Base-by-base conservation (phyloP, 2,888 invertebrate species). In the Lasioglossum pauxillum region DNA sequence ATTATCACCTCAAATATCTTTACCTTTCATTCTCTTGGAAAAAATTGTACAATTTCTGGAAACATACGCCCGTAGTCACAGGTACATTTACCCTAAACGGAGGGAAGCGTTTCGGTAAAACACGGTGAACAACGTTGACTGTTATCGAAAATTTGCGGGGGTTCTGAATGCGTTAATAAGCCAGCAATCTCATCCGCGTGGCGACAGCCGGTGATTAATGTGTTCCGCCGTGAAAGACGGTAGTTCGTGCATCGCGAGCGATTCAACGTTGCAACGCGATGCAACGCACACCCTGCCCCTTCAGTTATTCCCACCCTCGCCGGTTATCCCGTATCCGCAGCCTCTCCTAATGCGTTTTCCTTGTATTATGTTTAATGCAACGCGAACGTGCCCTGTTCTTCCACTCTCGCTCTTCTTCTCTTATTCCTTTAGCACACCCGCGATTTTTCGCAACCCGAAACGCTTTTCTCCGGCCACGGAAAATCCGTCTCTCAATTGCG, bases 321-420 rank as follows among this genome's bases (percentile, higher is more conserved):
- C 60, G 8, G 23, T 57, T 35, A 80, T 75, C 75, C 75, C 35
- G 16, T 23, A 41, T 69, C 27, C 53, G 31, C 38, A 83, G 60
- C 60, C 46, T 46, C 73, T 41, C 71, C 76, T 86, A 86, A 85
- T 86, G 85, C 86, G 80, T 85, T 86, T 85, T 46, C 67, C 86
- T 69, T 86, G 85, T 86, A 85, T 82, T 41, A 73, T 27, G 76
- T 69, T 71, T 73, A 75, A 78, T 83, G 49, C 78, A 41, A 72
- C 41, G 82, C 72, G 60, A 81, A 83, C 82, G 82, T 57, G 76
- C 60, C 49, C 83, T 19, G 53, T 35, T 35, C 19, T 16, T 64
- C 64, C 64, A 16, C 12, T 31, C 31, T 31, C 27, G 16, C 19
- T 16, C 64, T 16, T 19, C 16, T 31, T 14, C 64, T 19, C 19